Evolutionary conservation across 2,888 invertebrate species (phyloP).

Genomic region (Carcina quercana): DNA sequence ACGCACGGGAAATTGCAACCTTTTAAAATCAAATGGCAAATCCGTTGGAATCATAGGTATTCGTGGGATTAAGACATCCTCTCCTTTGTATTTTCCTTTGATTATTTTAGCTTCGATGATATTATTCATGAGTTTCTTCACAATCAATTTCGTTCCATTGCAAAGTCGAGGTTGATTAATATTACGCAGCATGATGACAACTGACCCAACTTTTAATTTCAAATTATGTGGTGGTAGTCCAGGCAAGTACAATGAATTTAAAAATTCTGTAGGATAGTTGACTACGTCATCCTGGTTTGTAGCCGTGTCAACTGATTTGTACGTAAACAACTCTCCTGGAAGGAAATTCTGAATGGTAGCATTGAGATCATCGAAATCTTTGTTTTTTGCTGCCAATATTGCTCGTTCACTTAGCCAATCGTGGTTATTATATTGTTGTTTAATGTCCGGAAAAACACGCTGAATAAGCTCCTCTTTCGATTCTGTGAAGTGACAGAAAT

Average conservation of each 20-base stretch:
- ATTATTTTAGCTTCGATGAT: constrained; percentile 13
- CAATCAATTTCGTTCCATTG: constrained; percentile 16
- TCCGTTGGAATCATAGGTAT: constrained; percentile 18
- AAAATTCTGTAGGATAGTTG: constrained; percentile 17
- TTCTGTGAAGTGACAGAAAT: constrained; percentile 15
- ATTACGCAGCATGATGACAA: constrained; percentile 14
- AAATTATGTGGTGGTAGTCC: constrained; percentile 12
- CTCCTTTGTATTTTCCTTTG: constrained; percentile 11
- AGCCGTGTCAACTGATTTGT: constrained; percentile 8
- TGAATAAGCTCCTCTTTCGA: constrained; percentile 20
- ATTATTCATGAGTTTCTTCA: constrained; percentile 16
- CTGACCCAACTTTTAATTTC: constrained; percentile 14
- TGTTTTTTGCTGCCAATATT: constrained; percentile 26
- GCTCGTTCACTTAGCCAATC: constrained; percentile 25
- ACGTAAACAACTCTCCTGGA: constrained; percentile 1
- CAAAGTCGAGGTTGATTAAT: constrained; percentile 14
- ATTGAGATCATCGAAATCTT: constrained; percentile 16
- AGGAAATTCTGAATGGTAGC: constrained; percentile 1
- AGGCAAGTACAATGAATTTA: constrained; percentile 12
- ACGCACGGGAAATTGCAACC: constrained; percentile 16
- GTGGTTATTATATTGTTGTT: constrained; percentile 20
- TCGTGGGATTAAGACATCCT: constrained; percentile 9
- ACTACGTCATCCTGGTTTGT: constrained; percentile 15
- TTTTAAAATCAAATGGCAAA: constrained; percentile 11
- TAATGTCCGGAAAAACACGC: constrained; percentile 21